These are phyloP conservation scores for Mythimna albipuncta DNA, from an alignment of 2,888 invertebrate species.

Conservation along the genomic window DNA sequence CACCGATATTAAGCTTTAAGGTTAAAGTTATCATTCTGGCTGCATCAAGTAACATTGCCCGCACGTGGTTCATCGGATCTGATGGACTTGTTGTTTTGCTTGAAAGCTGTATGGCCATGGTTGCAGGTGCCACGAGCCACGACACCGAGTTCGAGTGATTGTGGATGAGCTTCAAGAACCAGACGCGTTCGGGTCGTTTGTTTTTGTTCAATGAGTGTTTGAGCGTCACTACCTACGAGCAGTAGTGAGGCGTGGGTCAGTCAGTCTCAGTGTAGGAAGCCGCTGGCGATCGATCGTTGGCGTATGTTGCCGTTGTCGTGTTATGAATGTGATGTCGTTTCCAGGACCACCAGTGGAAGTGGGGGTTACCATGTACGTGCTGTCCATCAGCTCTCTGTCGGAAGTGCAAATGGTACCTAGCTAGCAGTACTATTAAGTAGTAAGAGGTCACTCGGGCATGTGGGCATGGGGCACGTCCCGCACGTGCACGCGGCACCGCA, in stretches of 20 bases:
- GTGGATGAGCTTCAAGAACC: conserved; percentile 38
- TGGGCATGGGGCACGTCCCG: conserved; percentile 54
- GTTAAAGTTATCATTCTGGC: conserved; percentile 9
- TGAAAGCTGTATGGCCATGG: conserved; percentile 35
- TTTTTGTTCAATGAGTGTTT: conserved; percentile 19
- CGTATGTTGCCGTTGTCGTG: conserved; percentile 53
- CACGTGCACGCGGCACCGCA: conserved; percentile 55
- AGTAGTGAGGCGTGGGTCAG: background rate
- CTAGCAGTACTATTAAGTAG: conserved; percentile 62
- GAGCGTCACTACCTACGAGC: background rate
- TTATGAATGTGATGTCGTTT: conserved; percentile 67
- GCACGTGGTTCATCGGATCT: conserved; percentile 10
- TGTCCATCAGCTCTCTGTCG: conserved; percentile 96
- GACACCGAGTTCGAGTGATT: conserved; percentile 22
- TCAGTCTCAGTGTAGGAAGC: conserved; percentile 5
- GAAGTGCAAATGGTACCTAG: conserved; percentile 94
- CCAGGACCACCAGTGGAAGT: conserved; percentile 95
- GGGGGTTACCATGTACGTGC: conserved; percentile 96
- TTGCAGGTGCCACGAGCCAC: conserved; percentile 51
- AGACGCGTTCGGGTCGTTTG: conserved; percentile 42
- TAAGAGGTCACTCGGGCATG: conserved; percentile 62
- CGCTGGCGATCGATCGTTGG: conserved; percentile 23
- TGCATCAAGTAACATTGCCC: conserved; percentile 34
- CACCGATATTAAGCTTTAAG: background rate
- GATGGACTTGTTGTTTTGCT: conserved; percentile 11